Evolutionary conservation across 92 coral and sea anemone species (phyloP).

Genomic region (Parazoanthus swiftii): DNA sequence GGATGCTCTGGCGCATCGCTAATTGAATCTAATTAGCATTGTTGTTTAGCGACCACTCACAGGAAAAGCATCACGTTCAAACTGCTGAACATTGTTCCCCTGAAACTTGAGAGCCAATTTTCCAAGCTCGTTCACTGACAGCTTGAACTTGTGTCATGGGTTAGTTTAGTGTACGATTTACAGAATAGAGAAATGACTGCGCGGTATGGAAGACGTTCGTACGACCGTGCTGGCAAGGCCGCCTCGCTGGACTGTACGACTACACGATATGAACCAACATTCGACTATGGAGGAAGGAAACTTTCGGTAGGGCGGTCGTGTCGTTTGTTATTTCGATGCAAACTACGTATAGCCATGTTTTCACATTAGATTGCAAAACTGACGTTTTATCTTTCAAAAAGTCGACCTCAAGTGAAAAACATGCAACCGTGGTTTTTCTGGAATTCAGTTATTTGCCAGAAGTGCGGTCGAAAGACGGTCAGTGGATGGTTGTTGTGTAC

Average conservation of each 20-base stretch:
- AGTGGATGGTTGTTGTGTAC: not conserved
- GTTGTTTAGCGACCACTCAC: not conserved
- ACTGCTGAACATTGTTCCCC: conserved; percentile 5
- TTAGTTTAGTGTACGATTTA: not conserved
- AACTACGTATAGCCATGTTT: not conserved
- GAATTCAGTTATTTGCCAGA: not conserved
- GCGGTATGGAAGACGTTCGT: conserved; percentile 39
- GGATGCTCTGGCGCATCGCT: not conserved
- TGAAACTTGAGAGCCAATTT: conserved; percentile 29
- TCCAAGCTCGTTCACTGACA: not conserved
- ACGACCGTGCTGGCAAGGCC: conserved; percentile 6
- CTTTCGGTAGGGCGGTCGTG: conserved; percentile 17
- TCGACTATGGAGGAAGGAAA: conserved; percentile 32
- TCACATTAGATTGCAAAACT: not conserved
- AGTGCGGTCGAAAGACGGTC: not conserved
- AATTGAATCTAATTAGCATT: conserved; percentile 16
- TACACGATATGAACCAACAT: conserved; percentile 32
- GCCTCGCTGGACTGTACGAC: conserved; percentile 25
- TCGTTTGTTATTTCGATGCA: not conserved
- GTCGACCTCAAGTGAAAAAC: not conserved
- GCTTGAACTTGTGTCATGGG: conserved; percentile 5
- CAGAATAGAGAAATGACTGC: conserved; percentile 20
- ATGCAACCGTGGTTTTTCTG: not conserved
- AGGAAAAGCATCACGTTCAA: not conserved
- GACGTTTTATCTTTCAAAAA: not conserved